Evolutionary conservation across 2,113 vertebrate species (phyloP).

Genomic region (Atherinomorus stipes): DNA sequence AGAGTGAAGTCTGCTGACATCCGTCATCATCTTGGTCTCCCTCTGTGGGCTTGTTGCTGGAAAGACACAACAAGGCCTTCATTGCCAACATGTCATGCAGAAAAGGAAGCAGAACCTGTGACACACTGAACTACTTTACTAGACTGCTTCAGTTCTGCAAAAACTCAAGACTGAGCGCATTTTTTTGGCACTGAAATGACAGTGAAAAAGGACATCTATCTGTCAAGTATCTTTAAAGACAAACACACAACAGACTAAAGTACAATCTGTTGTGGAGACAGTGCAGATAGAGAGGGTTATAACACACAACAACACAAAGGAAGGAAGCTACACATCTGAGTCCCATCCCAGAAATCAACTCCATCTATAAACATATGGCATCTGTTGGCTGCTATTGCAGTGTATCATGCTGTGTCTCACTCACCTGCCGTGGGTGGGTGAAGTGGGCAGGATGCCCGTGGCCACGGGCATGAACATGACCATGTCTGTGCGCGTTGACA

Average conservation of each 20-base stretch:
- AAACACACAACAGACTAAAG: constrained; percentile 19
- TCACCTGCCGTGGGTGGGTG: constrained; percentile 72
- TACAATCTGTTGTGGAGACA: constrained; percentile 11
- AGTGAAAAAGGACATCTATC: constrained; percentile 16
- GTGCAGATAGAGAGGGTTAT: constrained; percentile 1
- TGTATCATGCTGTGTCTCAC: constrained; percentile 26
- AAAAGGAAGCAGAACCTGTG: constrained; percentile 38
- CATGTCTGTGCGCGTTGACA: constrained; percentile 33
- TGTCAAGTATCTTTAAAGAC: constrained; percentile 40
- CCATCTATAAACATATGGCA: constrained; percentile 33
- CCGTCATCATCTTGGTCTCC: constrained; percentile 73
- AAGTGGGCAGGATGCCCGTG: constrained; percentile 37
- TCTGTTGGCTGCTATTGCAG: constrained; percentile 17
- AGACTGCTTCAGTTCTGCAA: constrained; percentile 48
- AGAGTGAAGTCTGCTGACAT: constrained; percentile 54
- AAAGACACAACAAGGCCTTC: constrained; percentile 70
- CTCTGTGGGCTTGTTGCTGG: constrained; percentile 72
- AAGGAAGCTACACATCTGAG: constrained; percentile 31
- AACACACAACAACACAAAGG: not conserved
- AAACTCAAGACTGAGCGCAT: constrained; percentile 51
- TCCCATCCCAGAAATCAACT: constrained; percentile 9
- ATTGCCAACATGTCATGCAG: constrained; percentile 59
- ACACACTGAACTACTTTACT: constrained; percentile 43
- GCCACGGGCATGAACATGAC: constrained; percentile 2
- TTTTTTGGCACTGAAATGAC: constrained; percentile 30